A percentile compares a stretch with the other conserved stretches of the same genome.
These are phyloP conservation scores for Spodoptera littoralis DNA, from an alignment of 2,888 invertebrate species.

Conservation along the genomic window DNA sequence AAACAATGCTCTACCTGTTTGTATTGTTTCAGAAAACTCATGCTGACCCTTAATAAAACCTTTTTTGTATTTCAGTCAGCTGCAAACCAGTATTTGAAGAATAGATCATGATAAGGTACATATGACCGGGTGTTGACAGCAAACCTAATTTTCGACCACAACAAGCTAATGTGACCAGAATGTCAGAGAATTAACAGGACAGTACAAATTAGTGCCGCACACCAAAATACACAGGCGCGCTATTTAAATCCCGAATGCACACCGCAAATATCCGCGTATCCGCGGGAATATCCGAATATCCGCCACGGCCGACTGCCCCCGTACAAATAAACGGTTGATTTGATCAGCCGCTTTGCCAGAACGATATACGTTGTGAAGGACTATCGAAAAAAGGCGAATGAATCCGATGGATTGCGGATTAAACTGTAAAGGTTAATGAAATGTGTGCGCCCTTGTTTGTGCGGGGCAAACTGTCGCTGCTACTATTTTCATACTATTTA, in stretches of 20 bases:
- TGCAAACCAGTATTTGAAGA: too few species aligned
- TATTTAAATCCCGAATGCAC: slow-evolving; percentile 61
- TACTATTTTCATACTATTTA: slow-evolving; percentile 7
- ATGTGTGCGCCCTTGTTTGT: slow-evolving; percentile 58
- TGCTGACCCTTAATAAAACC: neutral
- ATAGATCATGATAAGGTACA: neutral
- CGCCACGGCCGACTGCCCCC: slow-evolving; percentile 67
- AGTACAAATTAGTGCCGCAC: slow-evolving; percentile 54
- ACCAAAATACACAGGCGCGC: slow-evolving; percentile 50
- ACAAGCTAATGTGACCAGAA: slow-evolving; percentile 40
- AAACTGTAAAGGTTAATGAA: slow-evolving; percentile 69
- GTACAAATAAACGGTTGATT: slow-evolving; percentile 81
- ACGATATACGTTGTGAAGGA: slow-evolving; percentile 59
- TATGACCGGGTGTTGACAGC: slow-evolving; percentile 23
- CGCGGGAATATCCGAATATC: slow-evolving; percentile 61
- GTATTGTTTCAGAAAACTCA: too few species aligned
- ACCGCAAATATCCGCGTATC: slow-evolving; percentile 61
- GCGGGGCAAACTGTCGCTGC: slow-evolving; percentile 36
- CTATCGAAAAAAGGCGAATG: slow-evolving; percentile 65
- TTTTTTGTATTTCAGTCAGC: neutral
- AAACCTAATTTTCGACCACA: slow-evolving; percentile 29
- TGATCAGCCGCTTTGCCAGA: slow-evolving; percentile 70
- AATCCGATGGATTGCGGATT: slow-evolving; percentile 62
- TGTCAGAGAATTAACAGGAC: slow-evolving; percentile 44
- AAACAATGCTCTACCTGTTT: too few species aligned